Evolutionary conservation across 2,113 vertebrate species (phyloP), one percentile per base, ranked within the genome.

Genomic region (Coracopsis vasa): DNA sequence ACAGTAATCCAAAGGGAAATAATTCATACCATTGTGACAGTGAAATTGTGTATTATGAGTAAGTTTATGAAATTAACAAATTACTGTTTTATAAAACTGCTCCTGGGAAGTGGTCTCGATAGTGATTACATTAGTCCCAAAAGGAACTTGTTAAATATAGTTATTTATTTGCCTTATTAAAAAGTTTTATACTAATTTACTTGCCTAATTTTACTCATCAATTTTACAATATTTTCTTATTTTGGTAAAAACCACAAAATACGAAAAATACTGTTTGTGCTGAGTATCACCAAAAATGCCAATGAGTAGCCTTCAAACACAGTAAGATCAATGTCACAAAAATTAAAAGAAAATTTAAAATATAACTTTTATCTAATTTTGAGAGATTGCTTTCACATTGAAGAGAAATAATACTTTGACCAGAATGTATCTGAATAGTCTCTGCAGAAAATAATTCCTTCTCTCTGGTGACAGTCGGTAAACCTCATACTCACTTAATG

Each of bases 401-500:
- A 45, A 64, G 78, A 18, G 2, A 82, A 94, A 77, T 87, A 86
- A 92, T 88, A 85, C 9, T 92, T 92, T 71, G 65, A 47, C 71
- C 50, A 95, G 67, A 88, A 86, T 90, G 92, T 95, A 79, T 82
- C 83, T 86, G 56, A 92, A 60, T 42, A 73, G 29, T 77, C 10
- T 87, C 42, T 80, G 56, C 72, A 94, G 84, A 90, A 94, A 95
- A 77, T 58, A 93, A 95, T 94, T 88, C 42, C 18, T 95, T 75
- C 48, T 88, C 78, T 61, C 24, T 92, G 64, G 83, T 95, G 94
- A 75, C 51, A 77, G 25, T 75, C 80, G 28, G 80, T 91, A 92
- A 96, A 97, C 84, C 71, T 96, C 61, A 24, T 95, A 71, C 78
- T 93, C 94, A 74, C 77, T 96, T 97, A 93, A 91, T 93, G 92